Evolutionary conservation across 2,797 vertebrate genomes (phyloP).

Genomic region (Dallia pectoralis): DNA sequence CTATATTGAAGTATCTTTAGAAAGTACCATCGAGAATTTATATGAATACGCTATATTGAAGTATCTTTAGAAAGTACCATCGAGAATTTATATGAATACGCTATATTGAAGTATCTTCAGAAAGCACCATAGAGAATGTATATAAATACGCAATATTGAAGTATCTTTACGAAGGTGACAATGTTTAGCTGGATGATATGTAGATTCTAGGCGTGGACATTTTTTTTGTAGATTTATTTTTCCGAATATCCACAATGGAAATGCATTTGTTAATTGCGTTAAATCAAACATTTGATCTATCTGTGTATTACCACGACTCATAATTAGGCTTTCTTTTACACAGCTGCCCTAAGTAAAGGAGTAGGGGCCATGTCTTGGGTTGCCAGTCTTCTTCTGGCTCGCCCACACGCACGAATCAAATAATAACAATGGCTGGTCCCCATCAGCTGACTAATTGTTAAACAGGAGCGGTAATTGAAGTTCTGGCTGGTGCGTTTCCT

Average conservation of each 20-base stretch:
- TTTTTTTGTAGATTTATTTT: not conserved
- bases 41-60: conserved; percentile 23
- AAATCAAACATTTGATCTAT: not conserved
- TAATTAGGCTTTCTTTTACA: not conserved
- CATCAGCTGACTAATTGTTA: not conserved
- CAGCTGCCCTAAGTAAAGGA: not conserved
- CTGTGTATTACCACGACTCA: not conserved
- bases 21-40: not conserved
- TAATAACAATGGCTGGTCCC: not conserved
- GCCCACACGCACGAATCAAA: not conserved
- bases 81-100: conserved; percentile 15
- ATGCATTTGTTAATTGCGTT: not conserved
- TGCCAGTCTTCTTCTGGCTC: not conserved
- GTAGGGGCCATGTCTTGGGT: not conserved
- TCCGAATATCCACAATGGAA: not conserved
- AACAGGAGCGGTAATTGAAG: not conserved
- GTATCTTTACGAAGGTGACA: not conserved
- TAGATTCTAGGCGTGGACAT: not conserved
- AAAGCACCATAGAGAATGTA: not conserved
- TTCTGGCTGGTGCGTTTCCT: not conserved
- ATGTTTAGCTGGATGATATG: too few species aligned
- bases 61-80: not conserved
- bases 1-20: not conserved
- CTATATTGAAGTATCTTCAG: not conserved
- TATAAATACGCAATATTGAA: conserved; percentile 23